Evolutionary conservation across 2,888 invertebrate genomes (phyloP).

Genomic region (Cotesia congregata): DNA sequence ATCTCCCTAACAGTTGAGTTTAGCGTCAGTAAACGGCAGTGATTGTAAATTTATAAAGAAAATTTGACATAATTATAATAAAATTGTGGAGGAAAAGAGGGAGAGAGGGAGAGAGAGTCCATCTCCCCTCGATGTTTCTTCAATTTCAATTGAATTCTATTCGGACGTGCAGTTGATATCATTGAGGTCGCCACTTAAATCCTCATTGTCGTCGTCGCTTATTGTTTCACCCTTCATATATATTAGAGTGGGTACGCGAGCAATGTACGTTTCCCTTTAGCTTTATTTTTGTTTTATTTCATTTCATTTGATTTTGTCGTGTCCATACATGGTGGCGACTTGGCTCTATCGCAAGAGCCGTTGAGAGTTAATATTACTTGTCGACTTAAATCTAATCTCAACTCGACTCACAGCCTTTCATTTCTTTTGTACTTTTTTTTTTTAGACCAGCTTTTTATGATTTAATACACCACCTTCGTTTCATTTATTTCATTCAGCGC

Average conservation of each 20-base stretch:
- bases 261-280: constrained; percentile 64
- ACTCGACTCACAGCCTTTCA: not conserved
- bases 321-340: constrained; percentile 4
- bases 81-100: constrained; percentile 30
- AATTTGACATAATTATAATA: constrained; percentile 51
- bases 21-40: not conserved
- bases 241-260: constrained; percentile 57
- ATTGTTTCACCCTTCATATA: constrained; percentile 68
- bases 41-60: constrained; percentile 16
- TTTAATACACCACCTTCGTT: too few relatives aligned
- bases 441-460: too few relatives aligned
- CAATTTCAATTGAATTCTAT: constrained; percentile 70
- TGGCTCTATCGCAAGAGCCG: not conserved
- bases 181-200: constrained; percentile 70
- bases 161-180: constrained; percentile 69
- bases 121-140: constrained; percentile 64
- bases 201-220: constrained; percentile 70
- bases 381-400: constrained; percentile 2
- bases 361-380: constrained; percentile 14
- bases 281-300: constrained; percentile 45
- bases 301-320: constrained; percentile 13
- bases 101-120: constrained; percentile 48
- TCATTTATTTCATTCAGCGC: too few relatives aligned
- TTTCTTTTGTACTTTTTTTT: too few relatives aligned
- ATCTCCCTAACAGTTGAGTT: not conserved